Evolutionary conservation across 1,140 invertebrate species (phyloP), one percentile per base, ranked within the genome.

Genomic region (Holotrichia oblita): DNA sequence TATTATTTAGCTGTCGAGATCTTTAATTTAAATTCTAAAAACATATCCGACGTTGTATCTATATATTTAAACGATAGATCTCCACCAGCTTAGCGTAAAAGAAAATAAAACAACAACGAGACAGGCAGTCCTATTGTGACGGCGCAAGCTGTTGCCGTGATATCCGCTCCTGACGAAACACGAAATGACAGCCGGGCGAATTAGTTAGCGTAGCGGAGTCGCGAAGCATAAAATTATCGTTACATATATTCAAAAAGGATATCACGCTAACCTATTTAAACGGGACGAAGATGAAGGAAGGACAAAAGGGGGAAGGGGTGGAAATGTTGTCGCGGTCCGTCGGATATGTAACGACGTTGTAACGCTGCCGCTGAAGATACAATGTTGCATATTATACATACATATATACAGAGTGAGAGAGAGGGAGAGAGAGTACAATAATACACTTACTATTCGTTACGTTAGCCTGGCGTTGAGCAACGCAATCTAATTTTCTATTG

Each of bases 401-500:
- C 4, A n/a, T 34, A 34, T 34, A 1, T 34, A 4, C 1, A 34
- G 27, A 34, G 27, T 1, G 27, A 34, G 1, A 4, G 4, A 34
- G 27, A 2, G 4, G 27, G 27, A 34, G 27, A 34, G 27, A 34
- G 27, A 34, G 27, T 4, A 34, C 4, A 34, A 34, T 34, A 34
- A 34, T 34, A 55, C 12, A 17, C 14, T 55, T 55, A 14, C 48
- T 17, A 14, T 7, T 55, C 14, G n/a, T 17, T 17, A 6, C 48
- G 48, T 17, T 55, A n/a, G 27, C 12, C 6, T 55, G 14, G 48
- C 17, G 6, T 14, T 55, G 48, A 55, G 48, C 22, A 22, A 20
- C 22, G 22, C 27, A 69, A 69, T 69, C 61, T 34, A 69, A 69
- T 69, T 69, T 69, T 24, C 20, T 20, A 34, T 34, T 69, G 59